Conservation (phyloP, 1,140 invertebrate species). For the Euura saliciscinereae region DNA sequence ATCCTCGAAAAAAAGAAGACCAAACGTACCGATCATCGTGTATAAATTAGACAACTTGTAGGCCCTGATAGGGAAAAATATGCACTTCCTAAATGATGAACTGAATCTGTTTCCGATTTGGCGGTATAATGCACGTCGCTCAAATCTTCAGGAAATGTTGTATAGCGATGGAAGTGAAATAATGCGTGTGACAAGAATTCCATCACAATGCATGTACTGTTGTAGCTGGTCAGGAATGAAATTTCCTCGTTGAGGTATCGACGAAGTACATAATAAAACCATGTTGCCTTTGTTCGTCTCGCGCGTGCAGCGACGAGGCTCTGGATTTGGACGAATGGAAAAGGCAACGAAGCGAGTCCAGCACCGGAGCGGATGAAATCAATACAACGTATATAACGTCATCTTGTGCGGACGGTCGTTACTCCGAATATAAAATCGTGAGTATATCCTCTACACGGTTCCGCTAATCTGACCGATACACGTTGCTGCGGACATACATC, state of each 20-base stretch:
- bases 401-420: conserved; percentile 56
- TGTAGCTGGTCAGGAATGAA: neutral
- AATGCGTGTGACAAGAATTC: too few relatives aligned
- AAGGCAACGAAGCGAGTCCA: conserved; percentile 76
- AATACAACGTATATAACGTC: conserved; percentile 72
- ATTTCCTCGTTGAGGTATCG: conserved; percentile 1
- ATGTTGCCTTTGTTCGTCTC: neutral
- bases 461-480: neutral
- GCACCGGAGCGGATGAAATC: conserved; percentile 72
- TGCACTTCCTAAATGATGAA: too few relatives aligned
- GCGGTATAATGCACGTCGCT: too few relatives aligned
- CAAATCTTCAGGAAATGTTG: too few relatives aligned
- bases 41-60: too few relatives aligned
- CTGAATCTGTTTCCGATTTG: too few relatives aligned
- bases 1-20: too few relatives aligned
- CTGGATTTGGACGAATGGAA: conserved; percentile 71
- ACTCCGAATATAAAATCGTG: conserved; percentile 53
- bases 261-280: too few relatives aligned
- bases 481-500: neutral
- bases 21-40: too few relatives aligned
- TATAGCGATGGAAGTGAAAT: too few relatives aligned
- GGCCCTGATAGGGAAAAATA: too few relatives aligned
- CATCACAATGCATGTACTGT: too few relatives aligned
- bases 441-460: conserved; percentile 24
- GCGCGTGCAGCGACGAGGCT: conserved; percentile 64